phyloP scores from a whole-genome alignment of 2,888 invertebrate genomes.

The Falcaria lacertinaria region DNA sequence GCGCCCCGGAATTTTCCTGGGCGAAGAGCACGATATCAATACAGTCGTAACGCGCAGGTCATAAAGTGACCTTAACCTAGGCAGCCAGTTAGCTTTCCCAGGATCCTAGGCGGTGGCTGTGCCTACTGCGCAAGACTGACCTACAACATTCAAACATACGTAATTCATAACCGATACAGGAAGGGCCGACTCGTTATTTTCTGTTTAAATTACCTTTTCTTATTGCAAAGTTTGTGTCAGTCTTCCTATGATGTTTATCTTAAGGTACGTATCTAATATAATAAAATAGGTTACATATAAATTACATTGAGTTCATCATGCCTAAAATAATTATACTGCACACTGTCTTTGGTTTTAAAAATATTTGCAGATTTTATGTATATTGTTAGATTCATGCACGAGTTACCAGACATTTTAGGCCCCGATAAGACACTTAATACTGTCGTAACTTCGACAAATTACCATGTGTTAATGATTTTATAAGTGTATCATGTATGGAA shows the following conservation, averaged over 20 bases:
- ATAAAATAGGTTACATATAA: too few species aligned
- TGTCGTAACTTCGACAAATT: too few species aligned
- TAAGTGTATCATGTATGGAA: too few species aligned
- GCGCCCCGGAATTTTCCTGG: background rate
- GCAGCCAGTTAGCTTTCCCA: background rate
- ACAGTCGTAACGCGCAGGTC: background rate
- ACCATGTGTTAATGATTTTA: too few species aligned
- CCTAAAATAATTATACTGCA: too few species aligned
- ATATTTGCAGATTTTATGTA: too few species aligned
- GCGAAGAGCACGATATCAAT: background rate
- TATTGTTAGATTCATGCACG: too few species aligned
- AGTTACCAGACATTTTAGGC: too few species aligned
- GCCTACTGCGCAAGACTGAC: background rate
- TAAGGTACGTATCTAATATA: too few species aligned
- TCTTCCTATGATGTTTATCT: conserved; percentile 8
- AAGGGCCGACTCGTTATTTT: background rate
- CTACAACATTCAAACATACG: background rate
- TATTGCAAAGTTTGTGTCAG: background rate
- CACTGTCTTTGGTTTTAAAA: too few species aligned
- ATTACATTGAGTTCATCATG: too few species aligned
- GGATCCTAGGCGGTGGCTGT: background rate
- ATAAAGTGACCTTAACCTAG: background rate
- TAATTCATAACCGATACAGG: background rate
- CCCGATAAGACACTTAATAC: too few species aligned
- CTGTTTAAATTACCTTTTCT: background rate